phyloP scores from a whole-genome alignment of 2,113 vertebrate genomes.

The Arenaria interpres region DNA sequence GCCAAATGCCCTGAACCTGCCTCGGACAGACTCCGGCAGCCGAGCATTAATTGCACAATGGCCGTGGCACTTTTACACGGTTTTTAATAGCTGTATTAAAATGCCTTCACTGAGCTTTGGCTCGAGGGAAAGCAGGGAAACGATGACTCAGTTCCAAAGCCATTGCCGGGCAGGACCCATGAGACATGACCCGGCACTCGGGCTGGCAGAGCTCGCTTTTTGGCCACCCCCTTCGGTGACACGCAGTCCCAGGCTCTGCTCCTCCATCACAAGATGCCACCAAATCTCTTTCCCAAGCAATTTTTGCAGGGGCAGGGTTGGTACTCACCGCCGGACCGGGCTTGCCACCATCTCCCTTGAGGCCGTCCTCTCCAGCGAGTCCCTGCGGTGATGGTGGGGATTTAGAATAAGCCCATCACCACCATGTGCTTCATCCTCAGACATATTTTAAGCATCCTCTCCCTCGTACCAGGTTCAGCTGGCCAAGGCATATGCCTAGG shows the following conservation, averaged over 20 bases:
- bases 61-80: fast-evolving
- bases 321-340: conserved; percentile 74
- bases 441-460: not conserved
- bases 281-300: not conserved
- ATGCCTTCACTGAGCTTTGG: not conserved
- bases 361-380: conserved; percentile 70
- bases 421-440: fast-evolving
- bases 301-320: not conserved
- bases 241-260: not conserved
- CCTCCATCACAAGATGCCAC: not conserved
- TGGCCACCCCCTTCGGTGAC: fast-evolving
- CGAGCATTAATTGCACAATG: fast-evolving
- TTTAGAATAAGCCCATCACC: not conserved
- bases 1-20: not conserved
- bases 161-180: not conserved
- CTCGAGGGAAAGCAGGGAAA: not conserved
- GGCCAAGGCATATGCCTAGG: not conserved
- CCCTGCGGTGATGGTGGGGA: conserved; percentile 66
- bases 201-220: not conserved
- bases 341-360: conserved; percentile 79
- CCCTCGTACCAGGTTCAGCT: fast-evolving
- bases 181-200: fast-evolving
- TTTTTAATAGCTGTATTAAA: not conserved
- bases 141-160: not conserved
- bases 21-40: not conserved